phyloP scores from a whole-genome alignment of 2,888 invertebrate genomes.

The Agrypnus murinus region DNA sequence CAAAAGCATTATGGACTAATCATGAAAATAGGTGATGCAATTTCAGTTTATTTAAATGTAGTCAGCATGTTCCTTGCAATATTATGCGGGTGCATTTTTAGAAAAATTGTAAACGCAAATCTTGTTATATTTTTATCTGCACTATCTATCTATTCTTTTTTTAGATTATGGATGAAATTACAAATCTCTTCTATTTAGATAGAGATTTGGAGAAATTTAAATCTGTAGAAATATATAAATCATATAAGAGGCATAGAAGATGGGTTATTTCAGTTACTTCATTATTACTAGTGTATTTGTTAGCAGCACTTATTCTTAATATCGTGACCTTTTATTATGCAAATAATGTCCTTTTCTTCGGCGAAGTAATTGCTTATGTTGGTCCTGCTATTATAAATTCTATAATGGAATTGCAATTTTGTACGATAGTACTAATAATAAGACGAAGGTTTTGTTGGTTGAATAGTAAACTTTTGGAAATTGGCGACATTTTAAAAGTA shows the following conservation, averaged over 20 bases:
- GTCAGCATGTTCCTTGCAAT: not conserved
- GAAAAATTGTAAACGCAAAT: constrained; percentile 19
- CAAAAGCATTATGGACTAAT: constrained; percentile 6
- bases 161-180: constrained; percentile 27
- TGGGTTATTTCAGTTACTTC: not conserved
- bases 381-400: constrained; percentile 8
- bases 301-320: not conserved
- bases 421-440: constrained; percentile 15
- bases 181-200: not conserved
- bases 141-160: not conserved
- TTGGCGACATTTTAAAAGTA: not conserved
- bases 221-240: not conserved
- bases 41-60: constrained; percentile 11
- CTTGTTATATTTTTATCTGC: constrained; percentile 4
- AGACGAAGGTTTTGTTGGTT: constrained; percentile 25
- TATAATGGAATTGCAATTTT: constrained; percentile 36
- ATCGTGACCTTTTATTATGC: not conserved
- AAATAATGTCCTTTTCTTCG: constrained; percentile 14
- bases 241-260: not conserved
- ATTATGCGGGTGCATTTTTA: not conserved
- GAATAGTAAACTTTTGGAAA: constrained; percentile 22
- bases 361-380: constrained; percentile 24
- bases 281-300: constrained; percentile 4
- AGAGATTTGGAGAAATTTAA: constrained; percentile 19
- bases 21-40: constrained; percentile 21